phyloP scores from a whole-genome alignment of 2,888 invertebrate genomes.

The Cantharis nigra region DNA sequence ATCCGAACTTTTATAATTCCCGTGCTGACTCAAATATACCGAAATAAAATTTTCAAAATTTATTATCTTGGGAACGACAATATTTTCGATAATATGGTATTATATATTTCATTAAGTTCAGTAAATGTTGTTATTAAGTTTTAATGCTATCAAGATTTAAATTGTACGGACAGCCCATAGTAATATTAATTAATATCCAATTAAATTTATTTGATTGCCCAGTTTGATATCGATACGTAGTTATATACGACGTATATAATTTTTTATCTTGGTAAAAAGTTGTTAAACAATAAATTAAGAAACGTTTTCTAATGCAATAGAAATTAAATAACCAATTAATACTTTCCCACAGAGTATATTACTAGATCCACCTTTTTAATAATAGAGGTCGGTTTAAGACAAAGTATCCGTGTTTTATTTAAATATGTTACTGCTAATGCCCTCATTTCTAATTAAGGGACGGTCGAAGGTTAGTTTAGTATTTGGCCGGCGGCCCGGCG shows the following conservation, averaged over 20 bases:
- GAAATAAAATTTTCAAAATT: background rate
- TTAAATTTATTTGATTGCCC: background rate
- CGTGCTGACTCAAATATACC: background rate
- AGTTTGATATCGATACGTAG: background rate
- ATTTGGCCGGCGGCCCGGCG: slow-evolving; percentile 41
- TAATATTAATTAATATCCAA: background rate
- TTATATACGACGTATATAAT: background rate
- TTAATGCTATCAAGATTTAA: background rate
- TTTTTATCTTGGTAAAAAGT: slow-evolving; percentile 3
- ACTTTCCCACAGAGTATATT: slow-evolving; percentile 33
- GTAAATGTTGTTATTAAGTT: background rate
- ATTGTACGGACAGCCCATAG: background rate
- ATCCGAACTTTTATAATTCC: background rate
- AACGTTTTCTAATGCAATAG: slow-evolving; percentile 20
- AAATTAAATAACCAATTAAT: slow-evolving; percentile 33
- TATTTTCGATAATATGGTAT: background rate
- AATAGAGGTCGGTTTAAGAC: slow-evolving; percentile 32
- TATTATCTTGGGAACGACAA: background rate
- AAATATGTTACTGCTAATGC: slow-evolving; percentile 42
- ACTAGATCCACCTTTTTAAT: slow-evolving; percentile 33
- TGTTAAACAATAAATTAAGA: slow-evolving; percentile 25
- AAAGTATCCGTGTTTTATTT: slow-evolving; percentile 39
- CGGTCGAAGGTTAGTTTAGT: slow-evolving; percentile 30
- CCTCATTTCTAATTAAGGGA: slow-evolving; percentile 44
- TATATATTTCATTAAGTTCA: background rate